Percentiles rank a stretch among this genome's conserved stretches.
phyloP scores from a whole-genome alignment of 2,797 vertebrate genomes.

The Morelia viridis region DNA sequence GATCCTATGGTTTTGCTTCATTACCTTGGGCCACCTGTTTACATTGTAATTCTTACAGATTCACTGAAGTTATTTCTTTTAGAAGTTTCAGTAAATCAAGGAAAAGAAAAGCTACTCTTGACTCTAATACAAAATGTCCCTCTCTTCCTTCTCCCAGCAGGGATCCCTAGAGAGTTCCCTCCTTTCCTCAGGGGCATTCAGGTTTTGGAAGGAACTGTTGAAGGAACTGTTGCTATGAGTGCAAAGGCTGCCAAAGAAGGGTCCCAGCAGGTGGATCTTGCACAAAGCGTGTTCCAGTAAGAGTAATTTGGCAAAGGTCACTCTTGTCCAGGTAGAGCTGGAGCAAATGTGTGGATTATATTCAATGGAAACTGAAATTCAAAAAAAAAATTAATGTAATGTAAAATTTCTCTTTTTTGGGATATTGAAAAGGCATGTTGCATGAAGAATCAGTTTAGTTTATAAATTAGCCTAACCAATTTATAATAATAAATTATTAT shows the following conservation, averaged over 20 bases:
- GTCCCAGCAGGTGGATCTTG: background rate
- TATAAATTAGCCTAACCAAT: background rate
- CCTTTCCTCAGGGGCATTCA: background rate
- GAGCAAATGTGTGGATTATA: background rate
- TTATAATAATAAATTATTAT: background rate
- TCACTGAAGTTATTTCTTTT: background rate
- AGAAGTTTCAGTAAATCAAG: background rate
- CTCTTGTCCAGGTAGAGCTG: background rate
- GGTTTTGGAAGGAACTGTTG: background rate
- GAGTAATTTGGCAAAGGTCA: background rate
- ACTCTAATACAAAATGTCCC: background rate
- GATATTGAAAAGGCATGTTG: background rate
- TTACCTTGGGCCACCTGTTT: background rate
- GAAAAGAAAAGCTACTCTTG: background rate
- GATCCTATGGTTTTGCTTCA: background rate
- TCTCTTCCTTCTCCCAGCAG: background rate
- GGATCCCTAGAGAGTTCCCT: background rate
- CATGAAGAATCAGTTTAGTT: background rate
- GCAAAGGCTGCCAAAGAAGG: background rate
- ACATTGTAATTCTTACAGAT: background rate
- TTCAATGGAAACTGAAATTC: background rate
- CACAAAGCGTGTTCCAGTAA: background rate
- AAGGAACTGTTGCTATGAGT: background rate
- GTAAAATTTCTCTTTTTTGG: background rate
- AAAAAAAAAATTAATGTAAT: background rate